Evolutionary conservation across 2,888 invertebrate genomes (phyloP), one percentile per base, ranked within the genome.

Genomic region (Agriotes lineatus): DNA sequence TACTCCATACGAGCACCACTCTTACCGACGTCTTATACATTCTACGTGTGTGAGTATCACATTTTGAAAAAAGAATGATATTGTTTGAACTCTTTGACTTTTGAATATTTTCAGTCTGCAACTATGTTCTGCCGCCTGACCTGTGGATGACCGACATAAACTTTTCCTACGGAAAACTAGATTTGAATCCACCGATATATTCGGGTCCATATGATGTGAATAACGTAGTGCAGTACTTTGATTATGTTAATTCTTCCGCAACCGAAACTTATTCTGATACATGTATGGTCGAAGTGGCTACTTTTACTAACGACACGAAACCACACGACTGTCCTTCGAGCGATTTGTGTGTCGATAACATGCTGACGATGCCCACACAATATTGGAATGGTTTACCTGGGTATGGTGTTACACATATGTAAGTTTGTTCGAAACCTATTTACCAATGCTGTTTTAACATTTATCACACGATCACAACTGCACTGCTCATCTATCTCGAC

Each of bases 341-440:
- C n/a, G 10, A 61, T 7, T 1, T 6, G 2, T 61, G 61, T 14
- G 12, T 18, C 1, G 37, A 50, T 5, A 35, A 50, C 12, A 61
- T 61, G 61, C 14, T 61, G 12, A 22, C 4, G 25, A n/a, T 56
- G 2, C 63, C 63, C 2, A 56, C 39, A 0, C 14, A 12, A 4
- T 63, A 42, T 14, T 56, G 12, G 0, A 0, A 12, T 1, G 5
- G 10, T 16, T 30, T 42, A 42, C 30, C 63, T 19, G 63, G 56
- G n/a, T 63, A 63, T 39, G 54, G 63, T n/a, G 44, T 45, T n/a
- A 63, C 63, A 7, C 63, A 63, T 14, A 63, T 33, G 63, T 63
- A 54, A 42, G 33, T 16, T 9, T n/a, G n/a, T n/a, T n/a, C n/a
- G n/a, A n/a, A n/a, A n/a, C n/a, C n/a, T n/a, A n/a, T n/a, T n/a